Conservation (phyloP, 2,113 vertebrate genomes). For the Odobenus rosmarus region DNA sequence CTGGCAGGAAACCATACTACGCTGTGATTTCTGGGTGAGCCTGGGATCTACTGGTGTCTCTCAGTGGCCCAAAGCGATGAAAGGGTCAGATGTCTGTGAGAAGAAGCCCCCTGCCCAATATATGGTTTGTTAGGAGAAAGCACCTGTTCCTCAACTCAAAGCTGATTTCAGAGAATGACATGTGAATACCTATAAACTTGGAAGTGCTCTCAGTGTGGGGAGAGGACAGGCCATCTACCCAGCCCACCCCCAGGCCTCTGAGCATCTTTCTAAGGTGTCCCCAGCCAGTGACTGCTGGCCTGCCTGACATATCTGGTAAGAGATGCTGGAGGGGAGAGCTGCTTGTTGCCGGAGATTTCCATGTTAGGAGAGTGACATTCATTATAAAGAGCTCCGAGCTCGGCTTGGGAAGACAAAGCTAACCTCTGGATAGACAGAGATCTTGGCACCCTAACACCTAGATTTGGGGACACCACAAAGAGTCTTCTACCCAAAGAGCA, state of each 20-base stretch:
- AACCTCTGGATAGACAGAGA: background rate
- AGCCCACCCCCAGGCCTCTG: background rate
- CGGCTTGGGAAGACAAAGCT: background rate
- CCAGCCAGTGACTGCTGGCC: background rate
- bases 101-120: background rate
- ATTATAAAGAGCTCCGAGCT: background rate
- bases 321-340: background rate
- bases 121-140: background rate
- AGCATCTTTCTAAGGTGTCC: background rate
- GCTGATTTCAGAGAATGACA: background rate
- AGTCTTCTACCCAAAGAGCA: background rate
- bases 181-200: background rate
- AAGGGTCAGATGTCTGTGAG: background rate
- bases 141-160: background rate
- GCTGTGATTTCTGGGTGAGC: background rate
- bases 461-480: background rate
- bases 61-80: background rate
- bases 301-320: background rate
- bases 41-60: background rate
- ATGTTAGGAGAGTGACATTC: background rate
- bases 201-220: background rate
- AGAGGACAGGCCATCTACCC: no score
- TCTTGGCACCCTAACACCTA: background rate
- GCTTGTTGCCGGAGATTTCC: background rate
- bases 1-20: background rate